A percentile compares a stretch with the other conserved stretches of the same genome.
Evolutionary conservation across 2,797 vertebrate species (phyloP).

Genomic region (Amphiprion clarkii): DNA sequence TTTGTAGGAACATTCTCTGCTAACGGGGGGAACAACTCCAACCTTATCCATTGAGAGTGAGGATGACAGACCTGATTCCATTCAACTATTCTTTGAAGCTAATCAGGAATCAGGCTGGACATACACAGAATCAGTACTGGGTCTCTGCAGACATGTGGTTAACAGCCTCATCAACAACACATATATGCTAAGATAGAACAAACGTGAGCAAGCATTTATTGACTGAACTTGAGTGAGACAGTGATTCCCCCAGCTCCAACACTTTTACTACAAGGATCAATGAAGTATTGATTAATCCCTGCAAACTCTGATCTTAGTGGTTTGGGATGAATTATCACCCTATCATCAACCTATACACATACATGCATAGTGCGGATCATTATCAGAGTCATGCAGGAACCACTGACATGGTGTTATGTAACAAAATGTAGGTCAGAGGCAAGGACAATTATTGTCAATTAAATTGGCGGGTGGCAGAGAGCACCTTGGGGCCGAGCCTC

Average conservation of each 20-base stretch:
- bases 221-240: constrained; percentile 8
- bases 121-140: not conserved
- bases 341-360: constrained; percentile 12
- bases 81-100: no score
- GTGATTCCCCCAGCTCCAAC: not conserved
- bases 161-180: not conserved
- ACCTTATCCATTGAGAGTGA: no score
- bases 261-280: constrained; percentile 5
- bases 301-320: not conserved
- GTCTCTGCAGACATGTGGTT: not conserved
- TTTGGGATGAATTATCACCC: not conserved
- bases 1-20: no score
- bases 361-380: constrained; percentile 15
- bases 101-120: not conserved
- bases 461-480: no score
- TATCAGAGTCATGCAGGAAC: constrained; percentile 22
- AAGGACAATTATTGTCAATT: not conserved
- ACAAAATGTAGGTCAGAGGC: constrained; percentile 3
- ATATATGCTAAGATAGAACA: not conserved
- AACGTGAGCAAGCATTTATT: constrained; percentile 20
- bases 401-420: constrained; percentile 34
- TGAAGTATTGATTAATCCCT: constrained; percentile 39
- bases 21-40: no score
- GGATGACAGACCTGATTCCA: not conserved
- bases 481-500: no score